Conservation (phyloP, 2,797 vertebrate species). For the Vipera latastei region DNA sequence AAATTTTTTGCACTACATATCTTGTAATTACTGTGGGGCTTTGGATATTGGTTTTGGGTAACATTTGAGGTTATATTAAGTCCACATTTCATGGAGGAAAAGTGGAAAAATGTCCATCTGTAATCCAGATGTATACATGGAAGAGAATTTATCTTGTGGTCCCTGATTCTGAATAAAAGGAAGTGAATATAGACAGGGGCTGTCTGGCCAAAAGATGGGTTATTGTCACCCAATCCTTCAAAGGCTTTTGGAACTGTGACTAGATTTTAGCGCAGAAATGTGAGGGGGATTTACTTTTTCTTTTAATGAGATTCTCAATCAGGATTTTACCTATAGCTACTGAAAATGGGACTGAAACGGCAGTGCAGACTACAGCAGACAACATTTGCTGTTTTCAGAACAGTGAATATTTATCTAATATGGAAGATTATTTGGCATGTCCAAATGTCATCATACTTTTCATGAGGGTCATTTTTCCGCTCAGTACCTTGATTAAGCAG, state of each 20-base stretch:
- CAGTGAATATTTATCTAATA: neutral
- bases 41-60: neutral
- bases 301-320: neutral
- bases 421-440: neutral
- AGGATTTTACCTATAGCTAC: neutral
- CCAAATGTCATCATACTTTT: neutral
- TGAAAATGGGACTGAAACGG: neutral
- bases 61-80: neutral
- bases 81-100: neutral
- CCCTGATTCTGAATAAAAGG: neutral
- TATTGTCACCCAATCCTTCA: neutral
- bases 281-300: neutral
- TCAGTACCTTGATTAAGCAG: neutral
- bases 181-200: neutral
- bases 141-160: neutral
- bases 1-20: neutral
- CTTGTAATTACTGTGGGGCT: neutral
- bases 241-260: neutral
- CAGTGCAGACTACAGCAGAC: neutral
- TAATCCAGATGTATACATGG: neutral
- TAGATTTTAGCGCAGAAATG: neutral
- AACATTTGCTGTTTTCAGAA: neutral
- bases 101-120: neutral
- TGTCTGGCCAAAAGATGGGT: neutral
- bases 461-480: neutral